These are phyloP conservation scores for Oreohelix idahoensis DNA, from an alignment of 1,140 invertebrate species.

Conservation along the genomic window DNA sequence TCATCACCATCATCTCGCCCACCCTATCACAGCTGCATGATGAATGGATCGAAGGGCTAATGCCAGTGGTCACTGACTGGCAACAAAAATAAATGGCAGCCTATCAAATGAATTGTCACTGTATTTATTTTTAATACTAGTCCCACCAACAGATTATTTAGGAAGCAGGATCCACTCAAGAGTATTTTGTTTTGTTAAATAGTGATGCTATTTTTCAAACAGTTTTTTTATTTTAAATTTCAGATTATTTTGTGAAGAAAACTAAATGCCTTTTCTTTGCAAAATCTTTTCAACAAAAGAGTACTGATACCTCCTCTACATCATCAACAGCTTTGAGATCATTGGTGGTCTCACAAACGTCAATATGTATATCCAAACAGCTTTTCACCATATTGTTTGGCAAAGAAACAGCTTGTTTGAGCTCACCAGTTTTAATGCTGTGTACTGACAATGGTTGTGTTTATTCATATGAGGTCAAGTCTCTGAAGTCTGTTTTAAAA, in stretches of 20 bases:
- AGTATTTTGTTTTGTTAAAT: too few species aligned
- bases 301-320: not conserved
- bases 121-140: too few species aligned
- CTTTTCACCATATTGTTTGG: slow-evolving; percentile 21
- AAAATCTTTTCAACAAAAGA: not conserved
- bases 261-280: not conserved
- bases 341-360: not conserved
- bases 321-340: not conserved
- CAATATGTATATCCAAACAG: not conserved
- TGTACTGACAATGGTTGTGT: slow-evolving; percentile 8
- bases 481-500: not conserved
- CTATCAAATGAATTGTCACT: too few species aligned
- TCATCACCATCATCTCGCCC: too few species aligned
- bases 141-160: too few species aligned
- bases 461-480: slow-evolving; percentile 4
- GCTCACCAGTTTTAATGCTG: slow-evolving; percentile 13
- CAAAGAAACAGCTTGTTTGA: slow-evolving; percentile 13
- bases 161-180: too few species aligned
- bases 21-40: too few species aligned
- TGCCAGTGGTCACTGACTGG: too few species aligned
- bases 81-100: too few species aligned
- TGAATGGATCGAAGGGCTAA: too few species aligned
- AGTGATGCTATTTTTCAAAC: too few species aligned
- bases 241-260: not conserved
- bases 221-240: not conserved